Percentiles rank a stretch among this genome's conserved stretches.
Evolutionary conservation across 2,888 invertebrate genomes (phyloP).

Genomic region (Emmelina monodactyla): DNA sequence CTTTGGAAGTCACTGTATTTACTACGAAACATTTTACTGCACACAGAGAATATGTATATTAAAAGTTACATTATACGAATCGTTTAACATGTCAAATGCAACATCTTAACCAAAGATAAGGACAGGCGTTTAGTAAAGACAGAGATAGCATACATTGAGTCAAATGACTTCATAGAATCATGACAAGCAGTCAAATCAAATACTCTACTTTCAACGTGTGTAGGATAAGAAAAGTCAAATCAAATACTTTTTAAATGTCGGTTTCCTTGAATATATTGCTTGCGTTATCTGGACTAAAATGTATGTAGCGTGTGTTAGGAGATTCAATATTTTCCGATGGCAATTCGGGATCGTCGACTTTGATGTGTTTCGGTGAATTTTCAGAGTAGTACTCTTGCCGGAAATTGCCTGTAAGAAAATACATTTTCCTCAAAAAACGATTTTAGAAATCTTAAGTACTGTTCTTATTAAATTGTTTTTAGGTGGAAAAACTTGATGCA

Average conservation of each 20-base stretch:
- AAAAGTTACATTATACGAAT: too few species aligned
- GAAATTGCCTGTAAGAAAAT: slow-evolving; percentile 39
- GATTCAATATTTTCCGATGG: slow-evolving; percentile 29
- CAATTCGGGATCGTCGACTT: slow-evolving; percentile 31
- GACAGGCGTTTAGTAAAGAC: too few species aligned
- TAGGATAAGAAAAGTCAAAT: neutral
- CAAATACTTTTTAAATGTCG: slow-evolving; percentile 35
- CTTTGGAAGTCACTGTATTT: too few species aligned
- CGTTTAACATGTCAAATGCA: too few species aligned
- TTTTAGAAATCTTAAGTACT: too few species aligned
- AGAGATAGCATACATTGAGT: too few species aligned
- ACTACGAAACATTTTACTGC: too few species aligned
- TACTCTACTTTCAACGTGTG: neutral
- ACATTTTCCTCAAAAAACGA: neutral
- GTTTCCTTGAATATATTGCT: slow-evolving; percentile 47
- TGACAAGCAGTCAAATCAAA: too few species aligned
- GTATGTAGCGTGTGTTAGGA: slow-evolving; percentile 48
- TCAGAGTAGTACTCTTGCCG: slow-evolving; percentile 53
- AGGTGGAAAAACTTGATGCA: neutral
- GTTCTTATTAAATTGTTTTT: too few species aligned
- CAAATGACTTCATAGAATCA: too few species aligned
- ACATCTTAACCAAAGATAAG: too few species aligned
- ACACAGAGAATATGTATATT: too few species aligned
- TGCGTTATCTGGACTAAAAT: slow-evolving; percentile 43
- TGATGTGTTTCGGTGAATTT: slow-evolving; percentile 42